Base-by-base conservation (phyloP, 2,113 vertebrate species). In the Apodemus sylvaticus region DNA sequence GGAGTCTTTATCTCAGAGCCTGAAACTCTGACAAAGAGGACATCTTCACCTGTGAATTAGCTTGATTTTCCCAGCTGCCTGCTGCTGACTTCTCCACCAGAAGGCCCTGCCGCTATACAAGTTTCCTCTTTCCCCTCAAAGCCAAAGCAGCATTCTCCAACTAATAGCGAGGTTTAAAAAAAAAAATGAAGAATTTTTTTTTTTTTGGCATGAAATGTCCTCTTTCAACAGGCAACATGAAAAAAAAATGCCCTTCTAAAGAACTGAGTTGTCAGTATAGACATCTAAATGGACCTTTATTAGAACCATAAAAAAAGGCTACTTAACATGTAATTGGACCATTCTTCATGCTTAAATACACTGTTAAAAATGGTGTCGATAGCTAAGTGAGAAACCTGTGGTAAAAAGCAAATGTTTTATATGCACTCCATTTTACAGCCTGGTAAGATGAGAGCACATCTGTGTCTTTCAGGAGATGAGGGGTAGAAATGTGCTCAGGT, bases 11-110 rank as follows among this genome's bases (percentile, higher is more conserved):
- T 95, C 91, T 92, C 85, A 2, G 92, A 95, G 76, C 83, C 94
- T 89, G 83, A 48, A 77, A 39, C 93, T 22, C 64, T 68, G 74
- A 97, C 97, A 96, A 97, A 97, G 83, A 97, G 96, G 93, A 90
- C 82, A 85, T 91, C 96, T 96, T 97, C 96, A 96, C 97, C 97
- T 96, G 85, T 90, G 95, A 96, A 97, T 97, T 83, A 88, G 95
- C 96, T 96, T 93, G 96, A 93, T 96, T 97, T 95, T 95, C 95
- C 90, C 95, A 76, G 93, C 86, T 36, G 93, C 91, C 12, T 10
- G 1, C 93, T 34, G n/a, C 92, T 39, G 89, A 91, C 95, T 89
- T 62, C 89, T 78, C 68, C 51, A 70, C 62, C 60, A 60, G 95
- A 66, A 93, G 39, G 83, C 39, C 74, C 7, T 0, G 90, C 83